Evolutionary conservation across 2,113 vertebrate genomes (phyloP).

Genomic region (Tragelaphus imberbis): DNA sequence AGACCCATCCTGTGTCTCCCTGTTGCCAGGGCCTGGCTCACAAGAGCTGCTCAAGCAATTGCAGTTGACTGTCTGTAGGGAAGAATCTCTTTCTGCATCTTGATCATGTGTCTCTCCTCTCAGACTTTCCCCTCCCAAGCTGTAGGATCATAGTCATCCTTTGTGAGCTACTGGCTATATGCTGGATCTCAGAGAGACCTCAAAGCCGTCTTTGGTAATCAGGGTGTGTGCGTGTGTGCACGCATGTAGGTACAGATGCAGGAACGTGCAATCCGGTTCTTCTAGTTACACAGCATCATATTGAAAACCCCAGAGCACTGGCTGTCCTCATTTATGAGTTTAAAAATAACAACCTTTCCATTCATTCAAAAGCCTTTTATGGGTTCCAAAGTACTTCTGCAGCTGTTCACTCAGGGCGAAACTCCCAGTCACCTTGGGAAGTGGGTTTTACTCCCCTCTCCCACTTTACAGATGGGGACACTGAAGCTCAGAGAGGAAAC

Average conservation of each 20-base stretch:
- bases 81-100: neutral
- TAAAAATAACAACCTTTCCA: slow-evolving; percentile 44
- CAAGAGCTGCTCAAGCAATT: neutral
- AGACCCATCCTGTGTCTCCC: neutral
- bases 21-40: neutral
- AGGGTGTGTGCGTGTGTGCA: slow-evolving; percentile 43
- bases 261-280: slow-evolving; percentile 50
- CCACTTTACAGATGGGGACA: neutral
- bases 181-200: neutral
- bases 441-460: too few relatives aligned
- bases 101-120: neutral
- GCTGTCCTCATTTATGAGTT: slow-evolving; percentile 41
- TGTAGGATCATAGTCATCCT: neutral
- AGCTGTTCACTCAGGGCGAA: neutral
- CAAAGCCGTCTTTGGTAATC: neutral
- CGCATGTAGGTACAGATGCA: neutral
- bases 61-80: neutral
- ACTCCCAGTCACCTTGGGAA: neutral
- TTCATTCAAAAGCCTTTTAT: neutral
- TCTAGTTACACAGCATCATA: slow-evolving; percentile 59
- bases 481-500: neutral
- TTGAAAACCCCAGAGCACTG: slow-evolving; percentile 42
- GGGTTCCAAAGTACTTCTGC: neutral
- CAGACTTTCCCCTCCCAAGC: neutral
- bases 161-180: neutral